Conservation (phyloP, 1,140 invertebrate genomes). For the Sitophilus oryzae region DNA sequence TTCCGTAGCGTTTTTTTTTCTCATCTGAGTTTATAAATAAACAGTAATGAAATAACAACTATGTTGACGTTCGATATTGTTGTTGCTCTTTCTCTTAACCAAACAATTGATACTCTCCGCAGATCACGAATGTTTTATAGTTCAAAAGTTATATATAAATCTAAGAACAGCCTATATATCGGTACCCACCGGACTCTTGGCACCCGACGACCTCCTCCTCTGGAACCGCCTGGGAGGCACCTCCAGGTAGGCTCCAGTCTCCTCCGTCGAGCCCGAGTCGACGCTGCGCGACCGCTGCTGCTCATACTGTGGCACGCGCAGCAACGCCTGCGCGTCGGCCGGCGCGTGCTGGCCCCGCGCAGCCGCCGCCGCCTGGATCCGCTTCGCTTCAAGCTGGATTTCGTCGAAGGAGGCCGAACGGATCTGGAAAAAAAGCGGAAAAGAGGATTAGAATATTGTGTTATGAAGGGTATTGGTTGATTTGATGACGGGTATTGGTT, state of each 20-base stretch:
- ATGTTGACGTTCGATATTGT: too few species aligned
- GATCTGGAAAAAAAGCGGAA: conserved; percentile 15
- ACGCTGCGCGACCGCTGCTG: conserved; percentile 68
- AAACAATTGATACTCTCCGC: too few species aligned
- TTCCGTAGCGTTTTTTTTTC: too few species aligned
- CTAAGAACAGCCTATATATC: background rate
- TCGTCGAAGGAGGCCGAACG: conserved; percentile 81
- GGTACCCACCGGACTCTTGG: conserved; percentile 49
- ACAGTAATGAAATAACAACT: too few species aligned
- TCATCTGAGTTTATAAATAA: too few species aligned
- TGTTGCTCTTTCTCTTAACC: too few species aligned
- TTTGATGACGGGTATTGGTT: too few species aligned
- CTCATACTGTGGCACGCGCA: conserved; percentile 61
- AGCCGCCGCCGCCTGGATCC: conserved; percentile 43
- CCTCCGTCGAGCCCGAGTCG: conserved; percentile 64
- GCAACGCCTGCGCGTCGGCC: conserved; percentile 43
- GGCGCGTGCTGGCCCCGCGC: conserved; percentile 23
- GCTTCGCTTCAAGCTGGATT: conserved; percentile 72
- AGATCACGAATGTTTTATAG: too few species aligned
- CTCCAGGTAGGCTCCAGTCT: conserved; percentile 59
- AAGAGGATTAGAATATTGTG: too few species aligned
- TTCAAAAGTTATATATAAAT: background rate
- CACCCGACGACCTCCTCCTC: conserved; percentile 55
- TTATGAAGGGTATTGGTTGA: too few species aligned
- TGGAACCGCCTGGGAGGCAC: conserved; percentile 59